Conservation (phyloP, 2,113 vertebrate genomes). For the Colistium nudipinnis region DNA sequence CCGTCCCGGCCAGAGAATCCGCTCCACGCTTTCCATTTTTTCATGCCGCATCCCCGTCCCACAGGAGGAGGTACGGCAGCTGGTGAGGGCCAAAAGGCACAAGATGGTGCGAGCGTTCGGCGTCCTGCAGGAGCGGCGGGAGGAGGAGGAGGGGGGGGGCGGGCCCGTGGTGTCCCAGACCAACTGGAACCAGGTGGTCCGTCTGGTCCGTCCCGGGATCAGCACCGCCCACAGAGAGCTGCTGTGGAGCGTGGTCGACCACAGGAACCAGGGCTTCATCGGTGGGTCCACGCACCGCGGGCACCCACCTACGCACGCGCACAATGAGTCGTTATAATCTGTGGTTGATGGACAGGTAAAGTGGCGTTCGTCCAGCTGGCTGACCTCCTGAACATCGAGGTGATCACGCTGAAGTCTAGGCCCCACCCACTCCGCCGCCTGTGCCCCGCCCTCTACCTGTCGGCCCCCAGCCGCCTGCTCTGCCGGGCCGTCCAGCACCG, state of each 20-base stretch:
- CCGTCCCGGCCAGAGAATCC: background rate
- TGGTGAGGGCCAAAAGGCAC: constrained; percentile 88
- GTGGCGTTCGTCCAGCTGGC: constrained; percentile 88
- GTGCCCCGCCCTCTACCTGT: constrained; percentile 83
- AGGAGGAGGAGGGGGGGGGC: constrained; percentile 69
- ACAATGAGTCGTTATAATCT: too few relatives aligned
- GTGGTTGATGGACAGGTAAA: constrained; percentile 81
- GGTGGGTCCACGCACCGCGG: constrained; percentile 76
- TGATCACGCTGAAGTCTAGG: constrained; percentile 85
- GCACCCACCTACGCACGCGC: too few relatives aligned
- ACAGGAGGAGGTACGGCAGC: constrained; percentile 91
- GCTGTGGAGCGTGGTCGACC: constrained; percentile 86
- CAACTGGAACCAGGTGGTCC: constrained; percentile 87
- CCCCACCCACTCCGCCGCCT: constrained; percentile 83
- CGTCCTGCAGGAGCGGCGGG: constrained; percentile 85
- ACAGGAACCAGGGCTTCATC: constrained; percentile 83
- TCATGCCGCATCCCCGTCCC: too few relatives aligned
- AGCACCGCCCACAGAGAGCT: constrained; percentile 87
- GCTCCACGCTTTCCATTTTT: too few relatives aligned
- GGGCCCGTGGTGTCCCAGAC: constrained; percentile 83
- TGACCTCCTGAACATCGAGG: constrained; percentile 93
- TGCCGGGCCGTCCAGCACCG: constrained; percentile 84
- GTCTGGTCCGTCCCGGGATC: constrained; percentile 84
- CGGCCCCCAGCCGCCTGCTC: constrained; percentile 80
- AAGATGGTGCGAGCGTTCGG: constrained; percentile 92